Base-by-base conservation (phyloP, 2,888 invertebrate species). In the Syrphus vitripennis region DNA sequence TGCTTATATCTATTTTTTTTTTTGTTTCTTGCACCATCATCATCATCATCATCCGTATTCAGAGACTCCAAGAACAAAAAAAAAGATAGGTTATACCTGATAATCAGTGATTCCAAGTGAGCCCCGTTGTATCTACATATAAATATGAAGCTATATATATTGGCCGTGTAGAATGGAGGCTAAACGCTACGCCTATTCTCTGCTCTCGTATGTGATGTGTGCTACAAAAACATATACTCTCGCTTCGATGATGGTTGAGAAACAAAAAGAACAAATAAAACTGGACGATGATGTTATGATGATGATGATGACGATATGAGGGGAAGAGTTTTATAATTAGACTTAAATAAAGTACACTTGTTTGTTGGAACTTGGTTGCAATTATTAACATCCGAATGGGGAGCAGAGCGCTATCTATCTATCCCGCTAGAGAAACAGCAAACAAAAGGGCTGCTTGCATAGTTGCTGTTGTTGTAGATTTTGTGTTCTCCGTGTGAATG, bases 321-420 rank as follows among this genome's bases (percentile, higher is more conserved):
- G 59, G 34, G 61, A 76, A 81, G 61, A 72, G 40, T 67, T 69
- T 81, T 77, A 81, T 84, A 84, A 84, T 84, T 84, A 84, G 84
- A 84, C 84, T 72, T 84, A 81, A 72, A 80, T 81, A 84, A 84
- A 81, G 80, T 84, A 84, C 84, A 80, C 84, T 81, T 84, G 81
- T 84, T 84, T 81, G 84, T 61, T 80, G 76, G 80, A 76, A 74
- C 72, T 83, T 78, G 83, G 45, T n/a, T 45, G 84, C 84, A 81
- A 84, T 84, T 84, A 81, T 84, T 80, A 77, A 76, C 84, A 76
- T 81, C 72, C 81, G 71, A 81, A 76, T 69, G 76, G 48, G 67
- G 76, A 71, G 59, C 83, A 16, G 12, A 19, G 45, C n/a, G n/a
- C n/a, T n/a, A n/a, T n/a, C n/a, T 42, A 63, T 63, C 42, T 63